Conservation (phyloP, 2,797 vertebrate genomes). For the Pristis pectinata region DNA sequence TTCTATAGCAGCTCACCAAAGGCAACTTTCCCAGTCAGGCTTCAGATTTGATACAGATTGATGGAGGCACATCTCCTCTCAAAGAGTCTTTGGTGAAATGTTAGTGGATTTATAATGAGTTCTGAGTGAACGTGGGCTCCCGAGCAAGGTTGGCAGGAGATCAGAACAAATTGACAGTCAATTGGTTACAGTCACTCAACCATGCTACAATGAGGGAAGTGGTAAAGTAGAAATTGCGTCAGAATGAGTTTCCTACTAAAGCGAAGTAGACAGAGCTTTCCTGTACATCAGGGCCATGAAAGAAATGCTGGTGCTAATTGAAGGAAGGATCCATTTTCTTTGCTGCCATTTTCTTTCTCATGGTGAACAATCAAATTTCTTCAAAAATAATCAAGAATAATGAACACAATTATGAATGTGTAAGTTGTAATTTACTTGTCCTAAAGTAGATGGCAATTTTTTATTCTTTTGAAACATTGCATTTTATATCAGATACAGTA, state of each 20-base stretch:
- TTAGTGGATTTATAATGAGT: background rate
- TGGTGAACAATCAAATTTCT: background rate
- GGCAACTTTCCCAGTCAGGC: background rate
- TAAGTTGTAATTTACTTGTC: background rate
- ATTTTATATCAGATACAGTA: background rate
- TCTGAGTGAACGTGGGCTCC: background rate
- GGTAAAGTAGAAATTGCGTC: background rate
- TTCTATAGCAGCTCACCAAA: background rate
- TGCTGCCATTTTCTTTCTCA: background rate
- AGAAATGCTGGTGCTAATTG: background rate
- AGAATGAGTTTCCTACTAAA: background rate
- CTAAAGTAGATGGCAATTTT: background rate
- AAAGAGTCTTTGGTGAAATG: background rate
- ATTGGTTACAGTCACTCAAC: background rate
- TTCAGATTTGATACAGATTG: background rate
- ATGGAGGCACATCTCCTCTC: background rate
- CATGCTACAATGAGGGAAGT: background rate
- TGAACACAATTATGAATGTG: background rate
- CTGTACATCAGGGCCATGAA: background rate
- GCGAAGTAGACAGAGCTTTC: background rate
- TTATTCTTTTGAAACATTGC: background rate
- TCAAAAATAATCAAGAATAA: background rate
- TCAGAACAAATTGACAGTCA: background rate
- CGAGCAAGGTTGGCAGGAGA: background rate
- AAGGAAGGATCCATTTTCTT: background rate